phyloP scores from a whole-genome alignment of 2,888 invertebrate species.

The Listrodromus nycthemerus region DNA sequence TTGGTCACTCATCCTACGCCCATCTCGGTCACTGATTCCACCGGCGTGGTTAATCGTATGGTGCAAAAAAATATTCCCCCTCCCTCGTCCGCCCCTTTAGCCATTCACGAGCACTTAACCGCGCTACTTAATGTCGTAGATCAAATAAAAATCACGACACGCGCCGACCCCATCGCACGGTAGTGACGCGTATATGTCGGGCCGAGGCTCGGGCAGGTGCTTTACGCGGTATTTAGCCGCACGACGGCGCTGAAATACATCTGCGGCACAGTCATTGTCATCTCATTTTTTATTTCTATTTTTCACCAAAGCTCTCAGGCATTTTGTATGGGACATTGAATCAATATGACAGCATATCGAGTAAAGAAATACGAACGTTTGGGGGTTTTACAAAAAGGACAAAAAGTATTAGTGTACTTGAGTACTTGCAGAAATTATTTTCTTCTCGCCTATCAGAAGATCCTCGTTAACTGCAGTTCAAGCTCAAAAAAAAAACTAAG shows the following conservation, averaged over 20 bases:
- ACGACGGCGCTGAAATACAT: constrained; percentile 2
- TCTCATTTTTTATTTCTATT: constrained; percentile 4
- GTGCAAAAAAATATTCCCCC: not conserved
- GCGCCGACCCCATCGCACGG: constrained; percentile 59
- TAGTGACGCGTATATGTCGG: constrained; percentile 62
- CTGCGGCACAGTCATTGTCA: constrained; percentile 23
- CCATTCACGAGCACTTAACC: not conserved
- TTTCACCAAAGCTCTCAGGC: not conserved
- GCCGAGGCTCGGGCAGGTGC: constrained; percentile 42
- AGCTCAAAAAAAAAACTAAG: not conserved
- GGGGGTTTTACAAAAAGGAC: too few species aligned
- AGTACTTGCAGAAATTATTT: too few species aligned
- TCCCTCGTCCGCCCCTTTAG: not conserved
- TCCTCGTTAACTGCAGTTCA: not conserved
- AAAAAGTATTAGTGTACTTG: too few species aligned
- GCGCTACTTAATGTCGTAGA: constrained; percentile 68
- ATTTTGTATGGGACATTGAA: not conserved
- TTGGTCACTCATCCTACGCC: constrained; percentile 59
- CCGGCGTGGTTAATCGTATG: not conserved
- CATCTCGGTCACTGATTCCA: constrained; percentile 54
- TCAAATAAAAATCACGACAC: constrained; percentile 72
- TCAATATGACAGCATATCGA: not conserved
- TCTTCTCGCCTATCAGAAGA: not conserved
- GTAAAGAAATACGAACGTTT: too few species aligned
- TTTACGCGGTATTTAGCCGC: constrained; percentile 12